phyloP scores from a whole-genome alignment of 2,888 invertebrate genomes.

The Drosophila nigritarsus region DNA sequence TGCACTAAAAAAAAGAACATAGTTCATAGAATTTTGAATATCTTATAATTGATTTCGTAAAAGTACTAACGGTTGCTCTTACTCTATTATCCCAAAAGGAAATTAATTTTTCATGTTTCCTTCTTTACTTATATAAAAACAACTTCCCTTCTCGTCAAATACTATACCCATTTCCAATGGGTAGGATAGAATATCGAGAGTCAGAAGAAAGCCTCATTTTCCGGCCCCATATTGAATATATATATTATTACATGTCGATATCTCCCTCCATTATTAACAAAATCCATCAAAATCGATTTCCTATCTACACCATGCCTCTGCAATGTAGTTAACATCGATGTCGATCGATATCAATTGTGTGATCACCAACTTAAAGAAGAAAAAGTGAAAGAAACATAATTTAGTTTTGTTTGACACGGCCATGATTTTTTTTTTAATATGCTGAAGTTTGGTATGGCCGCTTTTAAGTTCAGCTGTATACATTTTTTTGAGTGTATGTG shows the following conservation, averaged over 20 bases:
- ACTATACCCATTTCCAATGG: neutral
- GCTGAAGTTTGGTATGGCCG: neutral
- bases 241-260: neutral
- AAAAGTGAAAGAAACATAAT: no score
- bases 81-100: neutral
- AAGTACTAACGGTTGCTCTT: neutral
- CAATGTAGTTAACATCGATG: no score
- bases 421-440: neutral
- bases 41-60: neutral
- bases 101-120: neutral
- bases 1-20: neutral
- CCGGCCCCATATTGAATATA: neutral
- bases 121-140: neutral
- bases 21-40: neutral
- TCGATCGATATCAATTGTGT: no score
- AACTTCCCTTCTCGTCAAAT: neutral
- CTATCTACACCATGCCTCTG: no score
- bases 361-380: no score
- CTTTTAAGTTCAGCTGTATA: neutral
- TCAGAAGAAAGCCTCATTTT: neutral
- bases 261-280: neutral
- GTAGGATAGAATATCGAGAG: neutral
- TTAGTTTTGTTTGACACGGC: no score
- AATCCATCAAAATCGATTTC: neutral
- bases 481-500: constrained; percentile 2